Conservation (phyloP, 2,888 invertebrate genomes). For the Anagyrus pseudococci region DNA sequence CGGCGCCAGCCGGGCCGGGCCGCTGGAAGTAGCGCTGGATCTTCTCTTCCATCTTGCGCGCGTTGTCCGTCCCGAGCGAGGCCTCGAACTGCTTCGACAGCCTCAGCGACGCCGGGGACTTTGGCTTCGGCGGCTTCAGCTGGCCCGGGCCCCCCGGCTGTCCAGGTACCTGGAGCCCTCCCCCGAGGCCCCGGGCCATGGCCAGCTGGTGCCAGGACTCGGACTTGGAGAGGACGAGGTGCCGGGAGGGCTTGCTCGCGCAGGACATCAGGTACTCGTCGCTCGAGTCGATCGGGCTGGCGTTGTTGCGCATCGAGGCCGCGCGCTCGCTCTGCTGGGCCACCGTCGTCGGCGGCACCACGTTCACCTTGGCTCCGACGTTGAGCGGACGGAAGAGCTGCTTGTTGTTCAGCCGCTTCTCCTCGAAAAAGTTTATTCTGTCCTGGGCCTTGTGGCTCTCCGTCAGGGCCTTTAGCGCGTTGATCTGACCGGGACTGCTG, state of each 20-base stretch:
- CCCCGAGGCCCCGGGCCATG: constrained; percentile 48
- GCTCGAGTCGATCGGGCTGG: constrained; percentile 51
- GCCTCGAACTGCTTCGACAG: constrained; percentile 84
- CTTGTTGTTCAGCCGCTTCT: constrained; percentile 40
- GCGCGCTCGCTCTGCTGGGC: constrained; percentile 42
- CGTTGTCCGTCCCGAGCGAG: constrained; percentile 49
- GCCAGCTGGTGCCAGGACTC: constrained; percentile 83
- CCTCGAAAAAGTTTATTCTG: constrained; percentile 51
- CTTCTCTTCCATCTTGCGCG: constrained; percentile 58
- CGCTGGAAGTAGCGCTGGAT: constrained; percentile 57
- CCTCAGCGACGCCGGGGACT: constrained; percentile 77
- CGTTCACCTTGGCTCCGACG: constrained; percentile 45
- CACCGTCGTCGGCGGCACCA: constrained; percentile 43
- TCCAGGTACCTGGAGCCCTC: constrained; percentile 50
- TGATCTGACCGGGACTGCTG: constrained; percentile 37
- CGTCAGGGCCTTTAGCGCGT: constrained; percentile 37
- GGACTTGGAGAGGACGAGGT: constrained; percentile 68
- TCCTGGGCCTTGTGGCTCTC: constrained; percentile 50
- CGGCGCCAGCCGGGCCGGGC: background rate
- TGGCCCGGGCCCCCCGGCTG: constrained; percentile 60
- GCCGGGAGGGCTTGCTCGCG: constrained; percentile 52
- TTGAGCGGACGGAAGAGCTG: constrained; percentile 46
- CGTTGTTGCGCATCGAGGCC: constrained; percentile 40
- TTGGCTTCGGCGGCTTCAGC: constrained; percentile 66
- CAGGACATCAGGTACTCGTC: constrained; percentile 58